Percentiles rank a stretch among this genome's conserved stretches.
phyloP scores from a whole-genome alignment of 2,113 vertebrate genomes.

The Neolamprologus kungweensis region DNA sequence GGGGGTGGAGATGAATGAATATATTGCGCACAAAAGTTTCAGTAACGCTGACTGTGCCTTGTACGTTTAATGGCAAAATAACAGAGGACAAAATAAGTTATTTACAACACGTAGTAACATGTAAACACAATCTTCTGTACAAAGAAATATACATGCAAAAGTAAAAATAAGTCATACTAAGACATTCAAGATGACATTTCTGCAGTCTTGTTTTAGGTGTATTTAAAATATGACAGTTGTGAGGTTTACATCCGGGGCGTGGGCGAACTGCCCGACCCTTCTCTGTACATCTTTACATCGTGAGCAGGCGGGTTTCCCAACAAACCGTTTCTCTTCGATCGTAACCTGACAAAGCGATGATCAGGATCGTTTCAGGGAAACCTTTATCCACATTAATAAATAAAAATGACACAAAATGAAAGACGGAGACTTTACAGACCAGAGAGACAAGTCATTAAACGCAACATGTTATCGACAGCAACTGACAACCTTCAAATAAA shows the following conservation, averaged over 20 bases:
- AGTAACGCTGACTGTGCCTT: constrained; percentile 59
- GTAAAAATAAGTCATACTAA: constrained; percentile 77
- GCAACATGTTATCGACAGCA: constrained; percentile 4
- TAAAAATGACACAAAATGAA: constrained; percentile 67
- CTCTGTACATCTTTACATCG: constrained; percentile 91
- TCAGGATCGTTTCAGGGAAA: constrained; percentile 35
- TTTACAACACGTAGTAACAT: constrained; percentile 90
- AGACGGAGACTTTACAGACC: constrained; percentile 62
- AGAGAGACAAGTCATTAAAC: constrained; percentile 2
- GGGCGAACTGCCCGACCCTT: constrained; percentile 58
- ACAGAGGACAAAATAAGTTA: constrained; percentile 92
- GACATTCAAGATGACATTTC: constrained; percentile 75
- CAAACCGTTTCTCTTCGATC: constrained; percentile 24
- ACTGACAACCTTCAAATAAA: constrained; percentile 25
- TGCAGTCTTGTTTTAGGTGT: constrained; percentile 61
- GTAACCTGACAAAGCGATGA: background rate
- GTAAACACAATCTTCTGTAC: constrained; percentile 91
- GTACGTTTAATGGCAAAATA: constrained; percentile 94
- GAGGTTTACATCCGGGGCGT: constrained; percentile 81
- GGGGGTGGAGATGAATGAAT: background rate
- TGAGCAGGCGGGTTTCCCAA: constrained; percentile 21
- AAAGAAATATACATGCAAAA: constrained; percentile 98
- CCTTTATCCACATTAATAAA: constrained; percentile 51
- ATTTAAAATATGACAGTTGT: constrained; percentile 78
- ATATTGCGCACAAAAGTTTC: background rate